Evolutionary conservation across 2,113 vertebrate species (phyloP), one percentile per base, ranked within the genome.

Genomic region (Tragelaphus scriptus): DNA sequence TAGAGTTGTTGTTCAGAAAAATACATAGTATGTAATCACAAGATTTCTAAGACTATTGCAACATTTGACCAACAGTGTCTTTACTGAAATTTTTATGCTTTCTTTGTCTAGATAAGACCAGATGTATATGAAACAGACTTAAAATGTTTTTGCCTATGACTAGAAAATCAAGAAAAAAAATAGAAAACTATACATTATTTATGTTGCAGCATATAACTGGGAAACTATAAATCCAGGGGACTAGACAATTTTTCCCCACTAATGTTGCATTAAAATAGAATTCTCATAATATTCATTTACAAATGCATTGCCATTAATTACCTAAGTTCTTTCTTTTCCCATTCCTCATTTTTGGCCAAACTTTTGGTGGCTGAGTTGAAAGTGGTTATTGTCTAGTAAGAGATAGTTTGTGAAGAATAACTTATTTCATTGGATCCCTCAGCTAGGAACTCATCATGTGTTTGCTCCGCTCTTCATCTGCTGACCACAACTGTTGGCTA

Each of bases 41-140:
- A 59, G 1, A 80, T 88, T 90, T 61, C 30, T 55, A 91, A 65
- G 30, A 61, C 13, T 55, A 6, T 36, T 3, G 21, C 15, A 81
- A 47, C 2, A 58, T 88, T 77, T 94, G 44, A 63, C 17, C 36
- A 84, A 61, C 2, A 51, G 19, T 63, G 7, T 96, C 79, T 15
- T 90, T 88, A 65, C 53, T 86, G 26, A 93, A 95, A 92, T 17
- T 56, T 79, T 88, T 80, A 65, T 71, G 26, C 3, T 80, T 94
- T 89, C 12, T 93, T 97, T 90, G 49, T 92, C 51, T 94, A 40
- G 47, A 77, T 14, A 81, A 93, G 40, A 5, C 49, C 36, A 94
- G 12, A 87, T 90, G 44, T 19, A 71, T 85, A 91, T 95, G 71
- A 97, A 94, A 90, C 8, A 95, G 40, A 88, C 32, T 97, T 88